Percentiles rank a stretch among this genome's conserved stretches.
These are phyloP conservation scores for Ciconia nigra DNA, from an alignment of 2,797 vertebrate species.

Conservation along the genomic window DNA sequence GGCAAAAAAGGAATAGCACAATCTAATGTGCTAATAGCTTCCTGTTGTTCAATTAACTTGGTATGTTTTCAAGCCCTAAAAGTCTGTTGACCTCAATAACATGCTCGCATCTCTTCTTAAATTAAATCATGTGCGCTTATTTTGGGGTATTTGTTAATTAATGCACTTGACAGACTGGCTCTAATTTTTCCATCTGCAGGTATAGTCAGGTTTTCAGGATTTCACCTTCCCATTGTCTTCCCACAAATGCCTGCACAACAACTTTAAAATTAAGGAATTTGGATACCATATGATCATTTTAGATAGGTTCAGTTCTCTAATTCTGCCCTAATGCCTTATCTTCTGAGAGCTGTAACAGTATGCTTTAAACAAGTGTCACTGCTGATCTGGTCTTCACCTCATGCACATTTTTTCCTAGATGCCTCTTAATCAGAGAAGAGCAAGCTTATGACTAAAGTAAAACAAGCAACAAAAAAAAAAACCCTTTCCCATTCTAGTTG, in stretches of 20 bases:
- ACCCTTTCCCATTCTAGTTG: background rate
- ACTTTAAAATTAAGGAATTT: background rate
- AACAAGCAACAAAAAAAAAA: no score
- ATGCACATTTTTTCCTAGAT: background rate
- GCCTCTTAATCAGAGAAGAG: background rate
- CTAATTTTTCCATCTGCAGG: background rate
- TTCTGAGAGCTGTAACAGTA: background rate
- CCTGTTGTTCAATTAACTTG: constrained; percentile 51
- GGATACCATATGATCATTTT: background rate
- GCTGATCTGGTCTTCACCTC: background rate
- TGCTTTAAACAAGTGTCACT: background rate
- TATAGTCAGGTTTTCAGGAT: background rate
- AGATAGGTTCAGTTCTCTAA: background rate
- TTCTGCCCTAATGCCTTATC: background rate
- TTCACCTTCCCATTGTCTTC: background rate
- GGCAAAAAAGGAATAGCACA: background rate
- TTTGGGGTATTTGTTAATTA: constrained; percentile 37
- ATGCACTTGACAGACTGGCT: background rate
- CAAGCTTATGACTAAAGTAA: background rate
- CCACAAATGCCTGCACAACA: background rate
- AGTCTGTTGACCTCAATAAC: constrained; percentile 24
- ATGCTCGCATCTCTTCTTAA: background rate
- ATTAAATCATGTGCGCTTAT: constrained; percentile 18
- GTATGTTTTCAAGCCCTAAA: constrained; percentile 32
- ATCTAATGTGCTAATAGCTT: constrained; percentile 50